Percentiles rank a stretch among this genome's conserved stretches.
phyloP scores from a whole-genome alignment of 1,140 invertebrate species.

The Lethrus apterus region DNA sequence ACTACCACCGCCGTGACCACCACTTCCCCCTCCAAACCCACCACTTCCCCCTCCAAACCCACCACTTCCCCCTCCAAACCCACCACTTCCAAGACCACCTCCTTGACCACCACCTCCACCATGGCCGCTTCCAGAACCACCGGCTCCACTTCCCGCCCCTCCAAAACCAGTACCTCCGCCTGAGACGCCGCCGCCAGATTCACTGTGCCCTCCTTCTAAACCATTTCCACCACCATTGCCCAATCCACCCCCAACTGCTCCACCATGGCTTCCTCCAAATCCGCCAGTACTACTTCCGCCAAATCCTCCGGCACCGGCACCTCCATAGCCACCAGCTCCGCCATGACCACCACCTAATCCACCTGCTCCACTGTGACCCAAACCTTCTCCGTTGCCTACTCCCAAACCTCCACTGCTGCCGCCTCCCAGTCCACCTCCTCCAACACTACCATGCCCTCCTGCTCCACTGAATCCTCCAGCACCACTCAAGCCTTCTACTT shows the following conservation, averaged over 20 bases:
- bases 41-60: too few relatives aligned
- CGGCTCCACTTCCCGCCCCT: neutral
- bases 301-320: too few relatives aligned
- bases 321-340: slow-evolving; percentile 6
- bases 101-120: slow-evolving; percentile 6
- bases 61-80: slow-evolving; percentile 1
- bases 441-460: neutral
- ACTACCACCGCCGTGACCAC: neutral
- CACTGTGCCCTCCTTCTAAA: slow-evolving; percentile 1
- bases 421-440: slow-evolving; percentile 11
- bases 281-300: too few relatives aligned
- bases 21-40: too few relatives aligned
- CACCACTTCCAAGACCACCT: slow-evolving; percentile 1
- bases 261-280: slow-evolving; percentile 15
- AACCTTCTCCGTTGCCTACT: neutral
- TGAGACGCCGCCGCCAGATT: neutral
- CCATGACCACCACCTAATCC: neutral
- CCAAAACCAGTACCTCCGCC: slow-evolving; percentile 14
- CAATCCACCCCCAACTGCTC: slow-evolving; percentile 1
- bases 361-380: neutral
- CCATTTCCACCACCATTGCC: slow-evolving; percentile 8
- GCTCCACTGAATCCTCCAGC: slow-evolving; percentile 7
- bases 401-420: slow-evolving; percentile 12
- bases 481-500: slow-evolving; percentile 10
- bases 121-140: slow-evolving; percentile 5